Evolutionary conservation across 2,113 vertebrate species (phyloP), one percentile per base, ranked within the genome.

Genomic region (Melanostigma gelatinosum): DNA sequence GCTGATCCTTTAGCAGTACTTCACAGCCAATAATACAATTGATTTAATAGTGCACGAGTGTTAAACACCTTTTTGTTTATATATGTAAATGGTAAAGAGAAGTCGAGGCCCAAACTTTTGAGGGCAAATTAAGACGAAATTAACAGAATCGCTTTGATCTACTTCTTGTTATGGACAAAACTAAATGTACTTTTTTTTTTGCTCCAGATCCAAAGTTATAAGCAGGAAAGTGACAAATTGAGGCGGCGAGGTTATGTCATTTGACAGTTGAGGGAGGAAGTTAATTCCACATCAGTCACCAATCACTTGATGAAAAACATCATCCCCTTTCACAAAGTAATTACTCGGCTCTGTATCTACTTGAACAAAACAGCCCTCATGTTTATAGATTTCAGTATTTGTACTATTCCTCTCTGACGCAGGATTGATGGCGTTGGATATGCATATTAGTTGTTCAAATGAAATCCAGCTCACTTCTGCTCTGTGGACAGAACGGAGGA

Each of bases 381-480:
- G 60, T 79, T 77, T 68, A 50, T 71, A 32, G 52, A 55, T 77
- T 78, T 80, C 27, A n/a, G 38, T 15, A 32, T 71, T 71, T 54
- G 40, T 29, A 46, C 32, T 57, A 8, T 66, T 77, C 29, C 52
- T 77, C 69, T 11, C 24, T 63, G 66, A 52, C 0, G 2, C 32
- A 40, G 55, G 44, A 79, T 58, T 75, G 68, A 82, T 86, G 54
- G 12, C 34, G 66, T 61, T 65, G 58, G 77, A 78, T 70, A n/a
- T 86, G 75, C 67, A 82, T 69, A 70, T 85, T 67, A 84, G 75
- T 77, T 82, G 8, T 40, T 62, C 12, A 66, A 77, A 84, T 85
- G 10, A 75, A 82, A 79, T 75, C 52, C 38, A 64, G 32, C 65
- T 77, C n/a, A 58, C 69, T 81, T 76, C 60, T 69, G 61, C 69